A percentile compares a stretch with the other conserved stretches of the same genome.
These are phyloP conservation scores for Bellardia bayeri DNA, from an alignment of 2,888 invertebrate genomes.

Conservation along the genomic window DNA sequence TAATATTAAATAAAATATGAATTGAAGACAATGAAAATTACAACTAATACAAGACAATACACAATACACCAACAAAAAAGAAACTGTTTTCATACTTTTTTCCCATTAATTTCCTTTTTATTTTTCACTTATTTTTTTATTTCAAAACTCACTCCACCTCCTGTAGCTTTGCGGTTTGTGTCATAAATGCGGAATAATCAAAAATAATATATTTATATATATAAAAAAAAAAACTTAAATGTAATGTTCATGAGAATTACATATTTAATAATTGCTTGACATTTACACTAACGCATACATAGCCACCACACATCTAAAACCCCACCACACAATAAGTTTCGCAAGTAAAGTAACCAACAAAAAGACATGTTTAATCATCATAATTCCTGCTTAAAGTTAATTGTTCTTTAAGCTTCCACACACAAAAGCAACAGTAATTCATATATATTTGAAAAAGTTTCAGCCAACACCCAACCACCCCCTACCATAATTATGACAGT, in stretches of 20 bases:
- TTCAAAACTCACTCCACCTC: background rate
- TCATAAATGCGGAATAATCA: background rate
- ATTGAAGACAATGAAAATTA: slow-evolving; percentile 36
- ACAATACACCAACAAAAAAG: background rate
- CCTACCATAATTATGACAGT: background rate
- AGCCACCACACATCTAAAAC: background rate
- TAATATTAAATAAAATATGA: slow-evolving; percentile 43
- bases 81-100: slow-evolving; percentile 24
- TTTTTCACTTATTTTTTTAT: background rate
- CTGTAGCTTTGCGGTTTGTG: background rate
- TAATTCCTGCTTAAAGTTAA: slow-evolving; percentile 62
- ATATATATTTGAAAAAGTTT: background rate
- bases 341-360: slow-evolving; percentile 11
- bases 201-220: background rate
- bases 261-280: slow-evolving; percentile 36
- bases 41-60: slow-evolving; percentile 8
- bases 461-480: background rate
- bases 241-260: slow-evolving; percentile 25
- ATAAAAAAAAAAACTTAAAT: background rate
- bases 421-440: background rate
- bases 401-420: slow-evolving; percentile 55
- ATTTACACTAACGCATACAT: background rate
- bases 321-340: background rate
- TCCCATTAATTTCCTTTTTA: slow-evolving; percentile 31
- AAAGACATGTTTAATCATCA: slow-evolving; percentile 50